Evolutionary conservation across 2,113 vertebrate genomes (phyloP), one percentile per base, ranked within the genome.

Genomic region (Dromas ardeola): DNA sequence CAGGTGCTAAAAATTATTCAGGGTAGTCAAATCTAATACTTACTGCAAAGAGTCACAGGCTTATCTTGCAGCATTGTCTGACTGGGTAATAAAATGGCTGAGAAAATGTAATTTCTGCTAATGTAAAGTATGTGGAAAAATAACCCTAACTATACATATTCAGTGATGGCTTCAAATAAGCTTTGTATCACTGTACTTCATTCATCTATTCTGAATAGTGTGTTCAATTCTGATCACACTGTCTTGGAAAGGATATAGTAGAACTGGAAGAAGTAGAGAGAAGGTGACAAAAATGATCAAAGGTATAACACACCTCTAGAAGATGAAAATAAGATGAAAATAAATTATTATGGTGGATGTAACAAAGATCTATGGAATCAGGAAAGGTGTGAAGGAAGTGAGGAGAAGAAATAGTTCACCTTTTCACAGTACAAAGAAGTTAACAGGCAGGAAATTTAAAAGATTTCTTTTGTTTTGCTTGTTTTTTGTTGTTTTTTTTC

Each of bases 281-380:
- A 89, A 86, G 10, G 26, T 82, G 79, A 70, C 45, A 92, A 88
- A 87, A n/a, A 81, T 47, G 78, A 90, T 59, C 45, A 85, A 89
- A 79, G 26, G 6, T 34, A 69, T 56, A 89, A 81, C 91, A 76
- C n/a, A 71, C 21, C 34, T 49, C 52, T 52, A 79, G 61, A 94
- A 92, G 91, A 93, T 43, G 4, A 84, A 86, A 93, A 96, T 5
- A 94, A 92, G 91, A 93, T 43, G 4, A 84, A 86, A 93, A 96
- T 5, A 49, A 74, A 81, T 42, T 8, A 7, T 50, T 78, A 18
- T 22, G 16, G 15, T 58, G 34, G 5, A 36, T 79, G 25, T 59
- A 79, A 59, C 9, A 88, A 38, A 74, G 12, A 76, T 56, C 38
- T 87, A 2, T 40, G 19, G 47, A 81, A 93, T 40, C 22, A 79